Base-by-base conservation (phyloP, 2,113 vertebrate species). In the Perca schrenkii region DNA sequence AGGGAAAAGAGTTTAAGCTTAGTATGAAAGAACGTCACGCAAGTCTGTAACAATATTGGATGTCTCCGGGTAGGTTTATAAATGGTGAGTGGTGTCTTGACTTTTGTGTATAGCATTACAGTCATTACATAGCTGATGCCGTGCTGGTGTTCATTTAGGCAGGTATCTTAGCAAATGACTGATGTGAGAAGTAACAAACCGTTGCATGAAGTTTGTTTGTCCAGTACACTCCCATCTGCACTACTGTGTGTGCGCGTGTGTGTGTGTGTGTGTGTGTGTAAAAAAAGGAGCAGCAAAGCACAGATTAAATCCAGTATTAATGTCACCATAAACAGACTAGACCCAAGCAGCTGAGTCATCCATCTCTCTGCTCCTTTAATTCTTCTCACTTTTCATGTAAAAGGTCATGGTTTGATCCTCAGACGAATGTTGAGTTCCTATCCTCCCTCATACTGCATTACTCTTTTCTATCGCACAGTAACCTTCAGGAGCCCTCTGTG, bases 371-470 rank as follows among this genome's bases (percentile, higher is more conserved):
- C 70, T 60, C 64, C 36, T 85, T 84, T 82, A 83, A 82, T 76
- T 70, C 66, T 46, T 54, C 1, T 47, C 34, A 74, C 67, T 71
- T 86, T 85, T 89, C 75, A 88, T 82, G 65, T 86, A 49, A 85
- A 91, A 86, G 74, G 85, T 88, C 83, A 88, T 3, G 2, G 75
- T 85, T 88, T 90, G 83, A 87, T 88, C 71, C 31, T 85, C 71
- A 75, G 70, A 65, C 36, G 14, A 73, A 70, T 65, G 79, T 53
- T 31, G 0, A 34, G 34, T 16, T 79, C 46, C 70, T 49, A 6
- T 69, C 64, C 72, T 72, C 57, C 53, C 74, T 58, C n/a, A 50
- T 8, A 4, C 64, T 52, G 28, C 60, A 77, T 74, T 34, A 82
- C 47, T 66, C 57, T 61, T 82, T 70, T 50, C 31, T 47, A 22